phyloP scores from a whole-genome alignment of 2,113 vertebrate genomes.

The Reinhardtius hippoglossoides region DNA sequence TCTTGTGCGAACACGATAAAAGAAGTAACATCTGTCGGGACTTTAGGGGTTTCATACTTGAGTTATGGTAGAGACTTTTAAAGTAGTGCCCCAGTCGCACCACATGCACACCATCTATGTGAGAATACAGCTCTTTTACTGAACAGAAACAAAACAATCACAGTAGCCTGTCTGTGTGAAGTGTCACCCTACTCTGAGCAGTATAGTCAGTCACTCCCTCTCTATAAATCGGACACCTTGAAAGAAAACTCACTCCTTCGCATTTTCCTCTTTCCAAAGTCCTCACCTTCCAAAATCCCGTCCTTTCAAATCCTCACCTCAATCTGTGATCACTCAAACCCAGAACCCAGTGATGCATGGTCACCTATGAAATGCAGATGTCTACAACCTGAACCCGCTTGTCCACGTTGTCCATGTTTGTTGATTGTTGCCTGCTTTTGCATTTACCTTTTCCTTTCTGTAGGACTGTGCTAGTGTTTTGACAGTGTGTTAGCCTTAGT shows the following conservation, averaged over 20 bases:
- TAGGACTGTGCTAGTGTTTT: constrained; percentile 26
- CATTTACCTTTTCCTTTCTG: constrained; percentile 24
- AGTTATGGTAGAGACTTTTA: background rate
- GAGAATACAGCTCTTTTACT: background rate
- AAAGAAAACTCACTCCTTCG: constrained; percentile 54
- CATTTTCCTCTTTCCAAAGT: constrained; percentile 58
- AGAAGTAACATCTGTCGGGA: too few relatives aligned
- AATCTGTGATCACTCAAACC: constrained; percentile 48
- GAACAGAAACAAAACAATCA: constrained; percentile 40
- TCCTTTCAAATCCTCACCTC: constrained; percentile 61
- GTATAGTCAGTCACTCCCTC: constrained; percentile 72
- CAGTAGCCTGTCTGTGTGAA: constrained; percentile 68
- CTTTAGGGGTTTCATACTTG: too few relatives aligned
- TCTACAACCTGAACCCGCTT: constrained; percentile 83
- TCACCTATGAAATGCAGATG: constrained; percentile 93
- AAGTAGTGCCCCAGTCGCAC: background rate
- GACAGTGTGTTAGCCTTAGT: constrained; percentile 15
- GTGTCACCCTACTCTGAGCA: constrained; percentile 68
- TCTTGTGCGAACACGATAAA: too few relatives aligned
- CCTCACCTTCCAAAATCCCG: constrained; percentile 63
- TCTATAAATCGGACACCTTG: constrained; percentile 73
- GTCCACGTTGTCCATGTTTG: constrained; percentile 73
- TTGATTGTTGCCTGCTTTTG: constrained; percentile 77
- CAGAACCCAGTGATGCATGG: constrained; percentile 68
- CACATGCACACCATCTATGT: background rate